Percentiles rank a stretch among this genome's conserved stretches.
phyloP scores from a whole-genome alignment of 53 echinoderm and acorn worm genomes.

The Mesocentrotus franciscanus region DNA sequence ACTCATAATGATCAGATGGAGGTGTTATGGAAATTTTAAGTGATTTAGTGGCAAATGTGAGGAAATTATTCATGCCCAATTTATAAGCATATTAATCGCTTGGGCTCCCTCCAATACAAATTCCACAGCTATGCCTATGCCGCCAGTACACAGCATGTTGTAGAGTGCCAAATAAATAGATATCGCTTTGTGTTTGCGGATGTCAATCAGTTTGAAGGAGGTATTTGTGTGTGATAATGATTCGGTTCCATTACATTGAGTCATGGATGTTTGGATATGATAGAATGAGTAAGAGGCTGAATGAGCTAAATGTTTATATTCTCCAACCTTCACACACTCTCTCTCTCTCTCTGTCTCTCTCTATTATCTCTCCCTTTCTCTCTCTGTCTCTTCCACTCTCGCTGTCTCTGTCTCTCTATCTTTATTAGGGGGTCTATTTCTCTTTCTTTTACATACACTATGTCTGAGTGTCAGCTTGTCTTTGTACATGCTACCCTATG shows the following conservation, averaged over 20 bases:
- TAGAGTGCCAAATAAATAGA: constrained; percentile 13
- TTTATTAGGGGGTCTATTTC: not conserved
- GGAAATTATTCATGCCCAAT: too few relatives aligned
- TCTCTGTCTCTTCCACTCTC: not conserved
- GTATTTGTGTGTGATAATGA: constrained; percentile 14
- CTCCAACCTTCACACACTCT: not conserved
- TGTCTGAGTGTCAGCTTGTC: not conserved
- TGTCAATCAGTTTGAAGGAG: not conserved
- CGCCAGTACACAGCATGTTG: not conserved
- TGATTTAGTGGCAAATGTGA: too few relatives aligned
- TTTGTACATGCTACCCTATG: too few relatives aligned
- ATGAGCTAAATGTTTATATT: not conserved
- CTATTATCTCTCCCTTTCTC: not conserved
- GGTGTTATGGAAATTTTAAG: too few relatives aligned
- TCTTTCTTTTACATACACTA: not conserved
- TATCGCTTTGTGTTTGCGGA: not conserved
- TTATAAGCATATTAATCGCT: too few relatives aligned
- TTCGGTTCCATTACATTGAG: not conserved
- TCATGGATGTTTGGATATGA: constrained; percentile 21
- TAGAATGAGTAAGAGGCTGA: not conserved
- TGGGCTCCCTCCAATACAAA: too few relatives aligned
- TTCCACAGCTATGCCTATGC: too few relatives aligned
- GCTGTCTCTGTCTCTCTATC: not conserved
- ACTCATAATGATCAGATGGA: too few relatives aligned
- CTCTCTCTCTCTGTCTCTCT: not conserved